phyloP scores from a whole-genome alignment of 1,140 invertebrate species.

The Trachymyrmex septentrionalis region DNA sequence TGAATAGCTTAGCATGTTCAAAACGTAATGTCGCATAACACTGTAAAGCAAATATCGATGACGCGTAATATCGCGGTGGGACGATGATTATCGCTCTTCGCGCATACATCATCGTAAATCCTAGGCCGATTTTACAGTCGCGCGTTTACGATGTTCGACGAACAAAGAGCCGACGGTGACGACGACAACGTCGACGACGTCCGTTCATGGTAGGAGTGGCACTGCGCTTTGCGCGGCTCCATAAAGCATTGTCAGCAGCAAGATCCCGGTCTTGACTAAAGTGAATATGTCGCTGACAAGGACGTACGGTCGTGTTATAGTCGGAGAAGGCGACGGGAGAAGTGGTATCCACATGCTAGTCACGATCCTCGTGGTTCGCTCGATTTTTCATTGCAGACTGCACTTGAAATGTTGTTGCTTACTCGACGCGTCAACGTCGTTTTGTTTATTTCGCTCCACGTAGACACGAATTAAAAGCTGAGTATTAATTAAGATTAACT shows the following conservation, averaged over 20 bases:
- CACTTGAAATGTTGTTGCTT: conserved; percentile 46
- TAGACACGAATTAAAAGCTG: conserved; percentile 18
- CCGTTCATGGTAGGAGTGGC: conserved; percentile 31
- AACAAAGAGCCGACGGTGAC: conserved; percentile 40
- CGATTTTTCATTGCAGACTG: conserved; percentile 50
- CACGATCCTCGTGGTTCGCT: conserved; percentile 44
- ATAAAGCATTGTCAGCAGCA: conserved; percentile 71
- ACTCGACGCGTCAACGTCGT: not conserved
- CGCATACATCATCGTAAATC: conserved; percentile 48
- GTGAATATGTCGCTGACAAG: conserved; percentile 71
- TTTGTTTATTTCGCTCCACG: conserved; percentile 15
- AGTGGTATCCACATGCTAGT: conserved; percentile 51
- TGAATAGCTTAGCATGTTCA: not conserved
- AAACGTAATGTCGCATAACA: not conserved
- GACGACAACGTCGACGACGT: conserved; percentile 47
- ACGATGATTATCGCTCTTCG: conserved; percentile 15
- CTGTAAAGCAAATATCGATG: conserved; percentile 3
- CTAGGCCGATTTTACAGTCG: conserved; percentile 55
- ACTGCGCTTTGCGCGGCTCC: conserved; percentile 48
- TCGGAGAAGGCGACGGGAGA: conserved; percentile 25
- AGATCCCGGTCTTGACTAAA: conserved; percentile 55
- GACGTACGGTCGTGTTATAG: conserved; percentile 68
- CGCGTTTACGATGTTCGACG: conserved; percentile 33
- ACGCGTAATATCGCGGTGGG: not conserved
- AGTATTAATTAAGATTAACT: conserved; percentile 11